Evolutionary conservation across 2,888 invertebrate species (phyloP), one percentile per base, ranked within the genome.

Genomic region (Ametastegia equiseti): DNA sequence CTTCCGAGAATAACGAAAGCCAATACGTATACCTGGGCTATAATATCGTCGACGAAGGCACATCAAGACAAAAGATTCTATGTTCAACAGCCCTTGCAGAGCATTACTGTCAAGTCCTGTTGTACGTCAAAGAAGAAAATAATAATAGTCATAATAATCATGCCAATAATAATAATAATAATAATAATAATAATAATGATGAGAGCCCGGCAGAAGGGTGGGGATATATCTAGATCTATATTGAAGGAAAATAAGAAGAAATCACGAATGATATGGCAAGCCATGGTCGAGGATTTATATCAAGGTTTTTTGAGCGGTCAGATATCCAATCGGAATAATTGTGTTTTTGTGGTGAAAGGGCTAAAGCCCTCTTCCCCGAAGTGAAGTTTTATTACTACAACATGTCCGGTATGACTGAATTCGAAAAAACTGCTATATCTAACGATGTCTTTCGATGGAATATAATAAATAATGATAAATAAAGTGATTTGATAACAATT

Each of bases 171-270:
- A 15, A 45, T 30, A 27, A 47, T 27, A 15, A 47, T 27, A 4
- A 19, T n/a, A 47, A 30, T 33, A 15, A 6, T 27, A 30, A 71
- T n/a, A n/a, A n/a, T n/a, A n/a, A n/a, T n/a, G n/a, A n/a, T n/a
- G n/a, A n/a, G n/a, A n/a, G n/a, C n/a, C n/a, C n/a, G n/a, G n/a
- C n/a, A n/a, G n/a, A n/a, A n/a, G n/a, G n/a, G n/a, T n/a, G n/a
- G n/a, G 63, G n/a, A 23, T 54, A 54, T 7, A 63, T 33, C 1
- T 63, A 15, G 15, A 15, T 27, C 27, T 36, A 36, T 27, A 19
- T 60, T 15, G 71, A 71, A 13, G 30, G 71, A 71, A 71, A 47
- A 47, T 47, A 9, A 45, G 47, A 47, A 71, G 39, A 47, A 71
- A 47, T 71, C 71, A 47, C 47, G n/a, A 0, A 47, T 47, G 30